Evolutionary conservation across 2,888 invertebrate genomes (phyloP), one percentile per base, ranked within the genome.

Genomic region (Chalcis sispes): DNA sequence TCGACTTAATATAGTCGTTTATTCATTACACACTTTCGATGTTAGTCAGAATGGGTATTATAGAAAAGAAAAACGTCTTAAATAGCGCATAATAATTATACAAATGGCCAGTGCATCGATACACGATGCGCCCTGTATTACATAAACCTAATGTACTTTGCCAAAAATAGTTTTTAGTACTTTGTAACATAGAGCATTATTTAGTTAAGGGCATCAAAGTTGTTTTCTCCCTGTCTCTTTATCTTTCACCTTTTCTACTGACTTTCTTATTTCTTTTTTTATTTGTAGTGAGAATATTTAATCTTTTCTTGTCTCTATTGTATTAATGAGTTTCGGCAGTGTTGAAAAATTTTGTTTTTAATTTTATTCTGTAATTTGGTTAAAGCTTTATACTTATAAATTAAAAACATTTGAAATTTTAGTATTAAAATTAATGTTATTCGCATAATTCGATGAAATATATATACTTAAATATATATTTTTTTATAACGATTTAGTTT

Each of bases 121-220:
- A 85, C 83, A 84, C 84, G 86, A 78, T 76, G 78, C 76, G 78
- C 76, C 75, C 40, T 71, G 83, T 88, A 87, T 86, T 69, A 77
- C 79, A 79, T 81, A 82, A 82, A 88, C 88, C 85, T 87, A 87
- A 88, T 72, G 75, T 77, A 88, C 86, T 88, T 89, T 89, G 88
- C 88, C 88, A 88, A 88, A 88, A 88, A 88, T 88, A 88, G 88
- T 84, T 88, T 80, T 88, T 88, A 88, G 88, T 88, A 83, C 83
- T 83, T 84, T 86, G 83, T 88, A 88, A 87, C 87, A 86, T 88
- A 88, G 88, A 87, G 80, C 75, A 87, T 87, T 88, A 88, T 86
- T 85, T 88, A 88, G 87, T 87, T 88, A 88, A 88, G 88, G 84
- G 84, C 85, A 85, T 87, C 81, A 81, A 83, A 84, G 36, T 72